Evolutionary conservation across 2,113 vertebrate species (phyloP), one percentile per base, ranked within the genome.

Genomic region (Paradoxurus hermaphroditus): DNA sequence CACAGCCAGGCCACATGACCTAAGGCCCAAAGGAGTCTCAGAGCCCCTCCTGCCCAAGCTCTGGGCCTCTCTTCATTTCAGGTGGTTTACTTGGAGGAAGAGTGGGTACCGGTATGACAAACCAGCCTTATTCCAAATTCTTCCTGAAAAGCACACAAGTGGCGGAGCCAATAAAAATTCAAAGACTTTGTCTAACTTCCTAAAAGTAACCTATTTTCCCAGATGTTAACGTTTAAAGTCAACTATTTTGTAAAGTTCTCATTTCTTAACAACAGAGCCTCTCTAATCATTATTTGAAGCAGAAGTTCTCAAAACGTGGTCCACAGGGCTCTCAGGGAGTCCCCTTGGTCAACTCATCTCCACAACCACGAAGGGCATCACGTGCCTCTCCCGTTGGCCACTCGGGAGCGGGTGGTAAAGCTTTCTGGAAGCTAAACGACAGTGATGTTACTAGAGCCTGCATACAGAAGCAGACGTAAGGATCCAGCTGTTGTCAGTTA

Each of bases 321-420:
- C 41, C 41, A 1, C 3, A 3, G 0, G 51, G 27, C 39, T 44
- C 59, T 5, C 2, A 21, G 46, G 1, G 59, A n/a, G 73, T 11
- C 15, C 44, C 23, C 11, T 46, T 68, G 72, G 19, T 31, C 51
- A 68, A 53, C 82, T 25, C 14, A 12, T 5, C 3, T 56, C n/a
- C 19, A 27, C 27, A 63, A 53, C 44, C 34, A 78, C 36, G 39
- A 23, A 68, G 7, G n/a, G 8, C 4, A 51, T 12, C 16, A 3
- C 0, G 5, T 53, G 19, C 15, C 46, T 11, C 51, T 27, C 36
- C 41, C 49, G 19, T 11, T 4, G 29, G 36, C 23, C 70, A 75
- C 81, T 31, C 16, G 2, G 49, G 18, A 65, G 7, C 2, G 29
- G 0, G 25, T 5, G 41, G 21, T 0, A 39, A 56, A 39, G 82